Percentiles rank a stretch among this genome's conserved stretches.
Conservation (phyloP, 1,140 invertebrate genomes). For the Brachionus asplanchnoidis region DNA sequence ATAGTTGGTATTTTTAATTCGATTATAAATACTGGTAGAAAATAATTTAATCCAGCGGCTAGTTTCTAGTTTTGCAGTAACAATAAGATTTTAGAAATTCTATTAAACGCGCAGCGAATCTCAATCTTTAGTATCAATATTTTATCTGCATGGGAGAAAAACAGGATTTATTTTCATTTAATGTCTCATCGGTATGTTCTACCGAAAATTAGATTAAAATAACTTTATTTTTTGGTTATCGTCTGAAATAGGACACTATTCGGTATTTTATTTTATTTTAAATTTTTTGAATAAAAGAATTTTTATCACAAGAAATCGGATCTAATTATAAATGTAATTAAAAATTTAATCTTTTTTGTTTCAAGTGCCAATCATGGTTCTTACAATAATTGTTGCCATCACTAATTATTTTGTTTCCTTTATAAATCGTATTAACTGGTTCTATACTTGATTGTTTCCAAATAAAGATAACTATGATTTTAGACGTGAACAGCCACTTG, state of each 20-base stretch:
- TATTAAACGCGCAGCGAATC: background rate
- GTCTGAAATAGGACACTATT: constrained; percentile 1
- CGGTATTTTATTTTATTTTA: background rate
- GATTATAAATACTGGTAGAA: background rate
- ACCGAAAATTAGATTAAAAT: background rate
- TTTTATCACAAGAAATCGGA: constrained; percentile 24
- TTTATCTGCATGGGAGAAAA: constrained; percentile 26
- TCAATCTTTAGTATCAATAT: constrained; percentile 39
- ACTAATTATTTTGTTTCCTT: constrained; percentile 19
- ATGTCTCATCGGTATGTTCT: background rate
- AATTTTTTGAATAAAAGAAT: background rate
- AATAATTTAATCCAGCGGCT: background rate
- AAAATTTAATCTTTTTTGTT: background rate
- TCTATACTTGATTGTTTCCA: background rate
- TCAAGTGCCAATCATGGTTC: background rate
- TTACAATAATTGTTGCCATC: background rate
- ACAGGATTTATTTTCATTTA: background rate
- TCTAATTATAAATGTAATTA: constrained; percentile 14
- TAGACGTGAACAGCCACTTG: background rate
- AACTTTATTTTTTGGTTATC: background rate
- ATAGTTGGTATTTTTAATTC: constrained; percentile 1
- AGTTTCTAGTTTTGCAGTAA: background rate
- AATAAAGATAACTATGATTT: background rate
- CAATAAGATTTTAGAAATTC: constrained; percentile 10
- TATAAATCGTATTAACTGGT: background rate